A percentile compares a stretch with the other conserved stretches of the same genome.
phyloP scores from a whole-genome alignment of 2,797 vertebrate genomes.

The Glyptemys insculpta region DNA sequence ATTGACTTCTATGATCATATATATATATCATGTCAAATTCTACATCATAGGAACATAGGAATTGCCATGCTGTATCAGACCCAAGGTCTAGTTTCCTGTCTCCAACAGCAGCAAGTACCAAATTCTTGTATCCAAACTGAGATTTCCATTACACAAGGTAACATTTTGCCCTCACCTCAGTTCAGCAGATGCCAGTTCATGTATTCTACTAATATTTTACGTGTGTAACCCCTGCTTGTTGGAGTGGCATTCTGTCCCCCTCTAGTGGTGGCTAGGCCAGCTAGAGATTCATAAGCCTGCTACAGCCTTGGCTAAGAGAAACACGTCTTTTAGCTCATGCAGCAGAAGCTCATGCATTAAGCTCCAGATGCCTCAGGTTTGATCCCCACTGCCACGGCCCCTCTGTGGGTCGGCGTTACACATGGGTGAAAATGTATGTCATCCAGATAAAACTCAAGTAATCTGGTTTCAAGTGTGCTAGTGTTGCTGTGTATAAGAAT shows the following conservation, averaged over 20 bases:
- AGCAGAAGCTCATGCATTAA: background rate
- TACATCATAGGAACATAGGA: background rate
- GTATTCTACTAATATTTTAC: background rate
- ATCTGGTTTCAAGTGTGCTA: background rate
- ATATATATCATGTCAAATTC: background rate
- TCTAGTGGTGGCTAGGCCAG: background rate
- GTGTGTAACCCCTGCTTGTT: background rate
- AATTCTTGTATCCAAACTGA: background rate
- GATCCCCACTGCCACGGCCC: background rate
- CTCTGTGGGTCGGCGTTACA: background rate
- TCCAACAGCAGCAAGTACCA: rapidly evolving
- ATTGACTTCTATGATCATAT: background rate
- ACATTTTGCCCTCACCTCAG: background rate
- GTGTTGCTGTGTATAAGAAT: background rate
- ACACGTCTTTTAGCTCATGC: background rate
- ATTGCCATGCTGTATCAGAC: background rate
- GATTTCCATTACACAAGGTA: background rate
- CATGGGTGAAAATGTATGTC: background rate
- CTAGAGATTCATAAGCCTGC: background rate
- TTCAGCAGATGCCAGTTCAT: rapidly evolving
- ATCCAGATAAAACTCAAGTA: background rate
- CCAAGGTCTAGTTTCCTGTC: background rate
- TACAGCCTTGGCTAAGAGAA: background rate
- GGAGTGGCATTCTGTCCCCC: background rate
- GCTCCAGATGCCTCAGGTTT: background rate